phyloP scores from a whole-genome alignment of 2,113 vertebrate species.

The sheep (Ovis aries) region ARS-UI_Ramb_v3.0 NC_056065.1:43121001-43121500 shows the following conservation, averaged over 20 bases:
- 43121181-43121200: background rate
- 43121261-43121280: background rate
- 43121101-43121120: background rate
- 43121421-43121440: background rate
- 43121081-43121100: background rate
- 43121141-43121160: background rate
- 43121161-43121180: background rate
- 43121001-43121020: background rate
- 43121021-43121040: background rate
- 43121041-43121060: background rate
- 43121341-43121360: too few relatives aligned
- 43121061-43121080: background rate
- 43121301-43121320: background rate
- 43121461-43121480: rapidly evolving
- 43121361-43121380: rapidly evolving
- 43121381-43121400: background rate
- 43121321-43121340: background rate
- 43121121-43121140: background rate
- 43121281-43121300: background rate
- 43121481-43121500: background rate
- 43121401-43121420: rapidly evolving
- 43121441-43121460: background rate
- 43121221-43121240: background rate
- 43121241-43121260: background rate
- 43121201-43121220: background rate